phyloP scores from a whole-genome alignment of 2,888 invertebrate genomes.

The Seira sanloemensis region DNA sequence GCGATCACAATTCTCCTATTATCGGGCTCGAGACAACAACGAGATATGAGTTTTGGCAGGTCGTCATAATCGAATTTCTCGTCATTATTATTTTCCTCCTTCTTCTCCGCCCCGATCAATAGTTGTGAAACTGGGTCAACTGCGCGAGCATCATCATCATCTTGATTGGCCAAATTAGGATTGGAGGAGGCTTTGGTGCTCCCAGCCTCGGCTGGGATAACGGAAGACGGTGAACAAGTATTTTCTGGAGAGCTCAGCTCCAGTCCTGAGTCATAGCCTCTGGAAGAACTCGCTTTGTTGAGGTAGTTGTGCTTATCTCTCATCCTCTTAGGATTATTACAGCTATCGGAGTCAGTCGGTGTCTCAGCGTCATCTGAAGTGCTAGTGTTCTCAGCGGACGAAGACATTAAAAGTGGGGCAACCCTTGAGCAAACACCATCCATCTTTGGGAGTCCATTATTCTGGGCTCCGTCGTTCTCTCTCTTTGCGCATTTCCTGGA shows the following conservation, averaged over 20 bases:
- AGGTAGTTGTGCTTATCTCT: conserved; percentile 34
- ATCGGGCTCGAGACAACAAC: background rate
- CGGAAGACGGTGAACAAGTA: conserved; percentile 50
- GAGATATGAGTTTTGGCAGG: conserved; percentile 55
- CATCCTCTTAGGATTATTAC: conserved; percentile 9
- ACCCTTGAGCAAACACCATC: conserved; percentile 74
- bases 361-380: conserved; percentile 36
- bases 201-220: background rate
- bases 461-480: conserved; percentile 55
- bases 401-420: conserved; percentile 65
- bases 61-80: background rate
- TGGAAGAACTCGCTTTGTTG: conserved; percentile 28
- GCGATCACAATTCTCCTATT: conserved; percentile 55
- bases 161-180: conserved; percentile 42
- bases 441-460: conserved; percentile 37
- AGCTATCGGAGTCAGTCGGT: background rate
- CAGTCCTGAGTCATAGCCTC: conserved; percentile 70
- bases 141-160: background rate
- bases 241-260: conserved; percentile 72
- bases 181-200: conserved; percentile 51
- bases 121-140: background rate
- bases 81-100: conserved; percentile 16
- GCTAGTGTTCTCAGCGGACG: conserved; percentile 3
- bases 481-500: conserved; percentile 57
- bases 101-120: background rate